Base-by-base conservation (phyloP, 2,797 vertebrate genomes). In the Poecilia picta region DNA sequence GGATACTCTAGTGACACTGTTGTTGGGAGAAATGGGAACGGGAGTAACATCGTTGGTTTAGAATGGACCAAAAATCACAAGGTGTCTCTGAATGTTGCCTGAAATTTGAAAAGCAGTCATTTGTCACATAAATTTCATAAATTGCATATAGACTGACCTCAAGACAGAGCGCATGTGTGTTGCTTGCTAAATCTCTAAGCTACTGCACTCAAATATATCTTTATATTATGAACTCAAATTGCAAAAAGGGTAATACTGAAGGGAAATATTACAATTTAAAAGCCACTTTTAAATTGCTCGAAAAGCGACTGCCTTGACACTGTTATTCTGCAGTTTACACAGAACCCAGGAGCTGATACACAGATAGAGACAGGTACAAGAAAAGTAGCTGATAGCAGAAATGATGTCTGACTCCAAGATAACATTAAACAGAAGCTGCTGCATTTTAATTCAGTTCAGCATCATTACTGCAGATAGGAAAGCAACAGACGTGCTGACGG, bases 351-450 rank as follows among this genome's bases (percentile, higher is more conserved):
- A 85, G 79, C 71, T 81, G 88, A 92, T 82, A 74, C 81, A 85
- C 80, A 84, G 83, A 90, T 86, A 89, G 84, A 83, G 89, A 88
- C 87, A 88, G 89, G 74, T 84, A 88, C 90, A 91, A 75, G 88
- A 87, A 47, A 90, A 90, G 86, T 83, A 81, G 77, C 84, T 89
- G 93, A 94, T 93, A 88, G 81, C 79, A 87, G 66, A 55, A 88
- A 85, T 74, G 71, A 84, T 78, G 78, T 83, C 74, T 77, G 71
- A 85, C 79, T 73, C 45, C 0, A 25, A 79, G 86, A 92, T 86
- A 78, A 86, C 76, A 88, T 83, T 83, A 78, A 91, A 81, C 79
- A 87, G 81, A 59, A 74, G 28, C 51, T 77, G 77, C 77, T 81
- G 74, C 81, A 82, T 89, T 86, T 80, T 74, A 77, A 91, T 91